Evolutionary conservation across 2,888 invertebrate species (phyloP).

Genomic region (Drosophila ezoana): DNA sequence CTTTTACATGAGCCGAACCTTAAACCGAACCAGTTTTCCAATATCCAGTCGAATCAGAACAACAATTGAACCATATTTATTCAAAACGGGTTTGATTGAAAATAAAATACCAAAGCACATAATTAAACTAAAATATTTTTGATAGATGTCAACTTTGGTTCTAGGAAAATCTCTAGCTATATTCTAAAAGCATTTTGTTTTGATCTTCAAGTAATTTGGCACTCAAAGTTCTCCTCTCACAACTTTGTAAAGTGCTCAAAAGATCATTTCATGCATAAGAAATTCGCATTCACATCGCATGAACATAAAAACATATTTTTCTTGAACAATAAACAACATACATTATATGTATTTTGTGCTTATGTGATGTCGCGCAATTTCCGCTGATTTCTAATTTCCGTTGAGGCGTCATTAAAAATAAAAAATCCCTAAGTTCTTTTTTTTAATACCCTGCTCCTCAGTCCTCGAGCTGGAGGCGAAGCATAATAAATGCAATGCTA

Average conservation of each 20-base stretch:
- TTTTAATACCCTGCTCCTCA: slow-evolving; percentile 47
- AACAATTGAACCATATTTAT: no score
- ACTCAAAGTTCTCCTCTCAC: not conserved
- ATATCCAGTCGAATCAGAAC: no score
- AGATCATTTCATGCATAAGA: slow-evolving; percentile 11
- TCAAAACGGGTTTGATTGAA: no score
- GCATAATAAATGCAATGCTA: slow-evolving; percentile 73
- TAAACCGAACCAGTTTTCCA: no score
- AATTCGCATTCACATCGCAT: not conserved
- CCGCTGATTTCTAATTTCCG: slow-evolving; percentile 79
- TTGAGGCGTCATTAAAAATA: slow-evolving; percentile 62
- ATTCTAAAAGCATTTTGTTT: not conserved
- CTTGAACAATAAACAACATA: slow-evolving; percentile 38
- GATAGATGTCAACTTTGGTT: no score
- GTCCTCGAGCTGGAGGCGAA: slow-evolving; percentile 47
- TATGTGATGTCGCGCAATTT: slow-evolving; percentile 65
- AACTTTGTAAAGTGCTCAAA: slow-evolving; percentile 13
- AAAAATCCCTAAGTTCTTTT: slow-evolving; percentile 50
- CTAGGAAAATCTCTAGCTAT: no score
- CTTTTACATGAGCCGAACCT: no score
- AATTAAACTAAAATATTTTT: no score
- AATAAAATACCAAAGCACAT: no score
- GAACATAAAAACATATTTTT: not conserved
- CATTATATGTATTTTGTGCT: slow-evolving; percentile 41
- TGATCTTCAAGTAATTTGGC: no score